These are phyloP conservation scores for Cherax destructor DNA, from an alignment of 1,140 invertebrate genomes.

Conservation along the genomic window DNA sequence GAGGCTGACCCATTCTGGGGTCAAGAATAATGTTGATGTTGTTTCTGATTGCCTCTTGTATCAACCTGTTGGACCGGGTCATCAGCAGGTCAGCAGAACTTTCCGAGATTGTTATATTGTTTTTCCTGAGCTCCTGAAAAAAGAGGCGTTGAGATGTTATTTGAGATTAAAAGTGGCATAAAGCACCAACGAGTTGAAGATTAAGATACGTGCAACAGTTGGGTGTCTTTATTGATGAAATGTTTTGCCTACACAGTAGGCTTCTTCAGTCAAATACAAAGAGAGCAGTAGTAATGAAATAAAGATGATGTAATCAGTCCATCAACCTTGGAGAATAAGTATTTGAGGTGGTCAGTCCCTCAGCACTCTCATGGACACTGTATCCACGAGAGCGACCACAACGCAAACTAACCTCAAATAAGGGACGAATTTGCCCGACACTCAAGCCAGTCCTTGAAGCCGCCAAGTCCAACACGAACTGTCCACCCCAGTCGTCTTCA, in stretches of 20 bases:
- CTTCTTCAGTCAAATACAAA: too few relatives aligned
- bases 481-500: slow-evolving; percentile 12
- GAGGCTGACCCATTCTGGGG: neutral
- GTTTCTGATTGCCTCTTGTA: slow-evolving; percentile 25
- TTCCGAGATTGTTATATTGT: slow-evolving; percentile 27
- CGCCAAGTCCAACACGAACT: slow-evolving; percentile 27
- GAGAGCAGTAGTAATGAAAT: too few relatives aligned
- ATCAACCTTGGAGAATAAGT: too few relatives aligned
- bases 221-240: too few relatives aligned
- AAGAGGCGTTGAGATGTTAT: neutral
- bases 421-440: slow-evolving; percentile 21
- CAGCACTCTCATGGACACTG: too few relatives aligned
- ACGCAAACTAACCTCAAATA: slow-evolving; percentile 42
- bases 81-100: slow-evolving; percentile 15
- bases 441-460: slow-evolving; percentile 28
- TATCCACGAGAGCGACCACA: too few relatives aligned
- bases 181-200: too few relatives aligned
- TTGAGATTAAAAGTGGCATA: too few relatives aligned
- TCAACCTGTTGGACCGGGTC: slow-evolving; percentile 2
- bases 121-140: slow-evolving; percentile 37
- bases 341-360: too few relatives aligned
- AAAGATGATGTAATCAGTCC: too few relatives aligned
- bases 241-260: too few relatives aligned
- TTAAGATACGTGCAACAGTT: too few relatives aligned
- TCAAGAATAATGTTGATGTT: slow-evolving; percentile 19